phyloP scores from a whole-genome alignment of 2,888 invertebrate genomes.

The Eristalis intricaria region DNA sequence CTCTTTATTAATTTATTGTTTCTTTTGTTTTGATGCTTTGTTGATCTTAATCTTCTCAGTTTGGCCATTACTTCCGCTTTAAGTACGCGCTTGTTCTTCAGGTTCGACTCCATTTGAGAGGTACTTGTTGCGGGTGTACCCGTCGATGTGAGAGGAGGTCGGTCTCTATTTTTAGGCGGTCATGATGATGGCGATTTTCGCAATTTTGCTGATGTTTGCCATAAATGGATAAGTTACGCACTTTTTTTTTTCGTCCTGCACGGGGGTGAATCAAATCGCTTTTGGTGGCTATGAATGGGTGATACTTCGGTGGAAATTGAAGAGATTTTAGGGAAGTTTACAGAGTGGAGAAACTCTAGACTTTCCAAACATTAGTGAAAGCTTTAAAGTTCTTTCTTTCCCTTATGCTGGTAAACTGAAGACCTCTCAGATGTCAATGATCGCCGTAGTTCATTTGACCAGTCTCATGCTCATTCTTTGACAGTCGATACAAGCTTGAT shows the following conservation, averaged over 20 bases:
- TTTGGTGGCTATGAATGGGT: background rate
- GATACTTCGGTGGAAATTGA: too few relatives aligned
- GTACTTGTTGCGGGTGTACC: background rate
- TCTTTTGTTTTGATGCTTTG: background rate
- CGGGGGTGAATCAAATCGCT: background rate
- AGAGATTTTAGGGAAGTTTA: too few relatives aligned
- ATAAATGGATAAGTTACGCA: background rate
- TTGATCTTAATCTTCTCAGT: conserved; percentile 1
- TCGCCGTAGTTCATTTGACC: too few relatives aligned
- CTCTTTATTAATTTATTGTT: background rate
- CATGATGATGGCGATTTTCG: background rate
- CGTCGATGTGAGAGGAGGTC: background rate
- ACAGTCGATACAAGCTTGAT: too few relatives aligned
- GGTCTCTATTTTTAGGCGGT: background rate
- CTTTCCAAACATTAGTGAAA: too few relatives aligned
- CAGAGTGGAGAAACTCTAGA: too few relatives aligned
- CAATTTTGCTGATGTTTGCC: background rate
- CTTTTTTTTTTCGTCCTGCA: background rate
- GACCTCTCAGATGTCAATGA: too few relatives aligned
- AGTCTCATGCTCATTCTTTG: too few relatives aligned
- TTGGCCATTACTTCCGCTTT: conserved; percentile 23
- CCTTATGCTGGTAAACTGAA: too few relatives aligned
- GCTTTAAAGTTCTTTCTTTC: too few relatives aligned
- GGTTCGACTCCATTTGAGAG: background rate
- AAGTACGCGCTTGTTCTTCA: background rate